phyloP scores from a whole-genome alignment of 2,888 invertebrate species.

The Diarsia brunnea region DNA sequence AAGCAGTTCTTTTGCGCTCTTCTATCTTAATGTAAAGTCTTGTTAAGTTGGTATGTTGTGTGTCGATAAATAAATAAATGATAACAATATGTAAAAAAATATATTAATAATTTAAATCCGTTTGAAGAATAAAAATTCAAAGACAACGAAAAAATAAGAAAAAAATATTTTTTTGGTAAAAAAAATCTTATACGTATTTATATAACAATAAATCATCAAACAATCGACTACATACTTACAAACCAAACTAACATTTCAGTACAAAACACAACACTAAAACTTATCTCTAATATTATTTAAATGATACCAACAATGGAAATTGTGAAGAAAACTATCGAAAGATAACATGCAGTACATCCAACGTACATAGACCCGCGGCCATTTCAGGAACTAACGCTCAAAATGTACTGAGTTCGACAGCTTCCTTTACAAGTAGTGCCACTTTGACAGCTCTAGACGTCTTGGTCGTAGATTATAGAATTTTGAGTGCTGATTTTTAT shows the following conservation, averaged over 20 bases:
- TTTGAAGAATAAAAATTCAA: no score
- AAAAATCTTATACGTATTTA: no score
- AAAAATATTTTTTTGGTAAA: no score
- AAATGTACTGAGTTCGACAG: background rate
- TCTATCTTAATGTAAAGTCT: no score
- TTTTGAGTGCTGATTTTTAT: constrained; percentile 26
- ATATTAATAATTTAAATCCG: no score
- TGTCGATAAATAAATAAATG: no score
- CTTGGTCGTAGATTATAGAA: constrained; percentile 25
- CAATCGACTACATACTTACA: constrained; percentile 31
- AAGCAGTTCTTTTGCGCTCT: no score
- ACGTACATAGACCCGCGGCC: background rate
- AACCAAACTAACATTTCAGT: background rate
- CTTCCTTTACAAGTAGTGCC: background rate
- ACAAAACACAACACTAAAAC: constrained; percentile 7
- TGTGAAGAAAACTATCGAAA: constrained; percentile 7
- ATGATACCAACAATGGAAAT: constrained; percentile 20
- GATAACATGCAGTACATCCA: constrained; percentile 10
- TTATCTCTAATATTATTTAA: constrained; percentile 42
- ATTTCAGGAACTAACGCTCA: constrained; percentile 3
- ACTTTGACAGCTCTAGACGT: background rate
- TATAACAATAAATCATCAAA: background rate
- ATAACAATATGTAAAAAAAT: no score
- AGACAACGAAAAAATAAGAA: no score
- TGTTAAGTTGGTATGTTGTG: no score